These are phyloP conservation scores for Trisateles emortualis DNA, from an alignment of 2,888 invertebrate species.

Conservation along the genomic window DNA sequence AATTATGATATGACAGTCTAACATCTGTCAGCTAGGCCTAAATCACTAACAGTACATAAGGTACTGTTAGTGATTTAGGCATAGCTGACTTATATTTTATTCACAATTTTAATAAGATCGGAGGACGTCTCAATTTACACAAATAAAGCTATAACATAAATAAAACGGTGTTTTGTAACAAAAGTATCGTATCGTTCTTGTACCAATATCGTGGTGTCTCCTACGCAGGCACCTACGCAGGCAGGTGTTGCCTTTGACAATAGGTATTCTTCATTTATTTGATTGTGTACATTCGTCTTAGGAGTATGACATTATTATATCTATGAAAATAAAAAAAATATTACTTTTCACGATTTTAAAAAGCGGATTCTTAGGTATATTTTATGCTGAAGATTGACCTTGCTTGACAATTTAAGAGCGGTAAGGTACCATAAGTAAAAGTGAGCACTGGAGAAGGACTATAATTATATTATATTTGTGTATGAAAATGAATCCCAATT, in stretches of 20 bases:
- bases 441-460: too few species aligned
- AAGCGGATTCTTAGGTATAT: too few species aligned
- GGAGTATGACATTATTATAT: constrained; percentile 17
- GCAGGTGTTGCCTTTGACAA: constrained; percentile 45
- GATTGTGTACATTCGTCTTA: neutral
- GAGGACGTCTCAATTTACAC: constrained; percentile 42
- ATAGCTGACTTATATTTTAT: constrained; percentile 3
- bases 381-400: too few species aligned
- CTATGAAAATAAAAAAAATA: too few species aligned
- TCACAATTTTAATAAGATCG: constrained; percentile 28
- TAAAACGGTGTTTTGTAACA: constrained; percentile 41
- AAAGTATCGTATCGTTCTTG: constrained; percentile 38
- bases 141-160: constrained; percentile 53
- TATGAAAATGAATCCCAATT: too few species aligned
- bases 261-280: constrained; percentile 53
- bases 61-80: neutral
- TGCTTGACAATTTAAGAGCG: too few species aligned
- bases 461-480: too few species aligned
- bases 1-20: too few species aligned
- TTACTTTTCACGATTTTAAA: too few species aligned
- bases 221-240: constrained; percentile 66
- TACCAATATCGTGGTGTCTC: constrained; percentile 52
- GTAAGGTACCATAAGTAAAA: too few species aligned
- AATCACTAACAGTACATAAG: too few species aligned
- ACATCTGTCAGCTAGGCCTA: neutral